These are phyloP conservation scores for Macaria notata DNA, from an alignment of 2,888 invertebrate genomes.

Conservation along the genomic window DNA sequence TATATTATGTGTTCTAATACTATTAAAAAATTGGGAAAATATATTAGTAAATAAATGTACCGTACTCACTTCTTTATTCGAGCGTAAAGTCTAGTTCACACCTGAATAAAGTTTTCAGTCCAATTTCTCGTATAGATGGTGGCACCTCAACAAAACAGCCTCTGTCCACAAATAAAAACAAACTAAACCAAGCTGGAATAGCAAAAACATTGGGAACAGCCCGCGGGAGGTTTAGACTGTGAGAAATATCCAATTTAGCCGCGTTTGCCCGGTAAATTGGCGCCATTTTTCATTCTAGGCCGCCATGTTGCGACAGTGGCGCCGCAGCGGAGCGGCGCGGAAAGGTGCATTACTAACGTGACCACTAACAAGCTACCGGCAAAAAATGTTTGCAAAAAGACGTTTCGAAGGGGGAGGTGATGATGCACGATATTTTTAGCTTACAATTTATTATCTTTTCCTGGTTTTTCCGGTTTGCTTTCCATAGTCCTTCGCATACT, in stretches of 20 bases:
- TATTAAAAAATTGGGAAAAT: no score
- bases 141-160: constrained; percentile 25
- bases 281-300: constrained; percentile 71
- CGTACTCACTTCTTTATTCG: no score
- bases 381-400: constrained; percentile 12
- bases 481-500: no score
- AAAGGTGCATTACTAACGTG: constrained; percentile 27
- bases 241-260: constrained; percentile 79
- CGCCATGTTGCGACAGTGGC: constrained; percentile 61
- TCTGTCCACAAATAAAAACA: constrained; percentile 34
- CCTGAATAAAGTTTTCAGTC: constrained; percentile 3
- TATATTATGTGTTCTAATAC: no score
- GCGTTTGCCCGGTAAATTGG: constrained; percentile 75
- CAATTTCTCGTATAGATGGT: constrained; percentile 20
- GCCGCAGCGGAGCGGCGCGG: constrained; percentile 33
- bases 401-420: not conserved
- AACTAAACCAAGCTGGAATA: constrained; percentile 31
- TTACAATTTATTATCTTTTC: not conserved
- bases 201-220: constrained; percentile 52
- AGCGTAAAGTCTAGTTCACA: not conserved
- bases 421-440: not conserved
- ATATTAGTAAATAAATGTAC: no score
- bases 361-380: constrained; percentile 17
- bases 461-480: no score
- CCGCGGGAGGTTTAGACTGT: constrained; percentile 57